Evolutionary conservation across 2,888 invertebrate genomes (phyloP), one percentile per base, ranked within the genome.

Genomic region (Campopleginae sp.): DNA sequence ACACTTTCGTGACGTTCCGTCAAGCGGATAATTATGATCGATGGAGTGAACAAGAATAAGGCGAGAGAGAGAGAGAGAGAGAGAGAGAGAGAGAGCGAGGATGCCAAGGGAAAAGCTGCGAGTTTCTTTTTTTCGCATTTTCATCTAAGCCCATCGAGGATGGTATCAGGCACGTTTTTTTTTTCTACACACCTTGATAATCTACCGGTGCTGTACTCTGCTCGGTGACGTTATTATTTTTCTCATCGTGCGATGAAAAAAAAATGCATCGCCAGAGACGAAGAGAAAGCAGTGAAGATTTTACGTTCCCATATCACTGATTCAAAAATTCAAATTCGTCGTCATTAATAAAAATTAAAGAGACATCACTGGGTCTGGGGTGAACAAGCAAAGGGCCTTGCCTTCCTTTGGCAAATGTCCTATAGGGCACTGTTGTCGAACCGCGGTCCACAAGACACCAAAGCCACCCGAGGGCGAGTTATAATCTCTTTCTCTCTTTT

Each of bases 301-400:
- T 51, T 58, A 31, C 80, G 77, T 93, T 93, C 93, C 93, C 93
- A 93, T 93, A 93, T 93, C 93, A 93, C 90, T 88, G 90, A 93
- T 93, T 92, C 93, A 93, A 90, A 93, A 93, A 93, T 93, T 93
- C 92, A 93, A 93, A 93, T 93, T 91, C 89, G 84, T 84, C 82
- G 93, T 93, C 93, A 93, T 93, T 93, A 93, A 93, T 93, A 93
- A 93, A 93, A 93, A 93, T 93, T 93, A 93, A 93, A 93, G 93
- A 93, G 93, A 93, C 93, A 93, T 93, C 93, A 92, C 89, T 88
- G 88, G 88, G 89, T 81, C 76, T 88, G 89, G 89, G 88, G 89
- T 90, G 89, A 88, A 58, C 14, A 58, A 63, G 72, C n/a, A n/a
- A n/a, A 38, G 38, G 72, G 51, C 84, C 89, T 86, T 87, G 89